These are phyloP conservation scores for Patella pellucida DNA, from an alignment of 2,888 invertebrate genomes.

Conservation along the genomic window DNA sequence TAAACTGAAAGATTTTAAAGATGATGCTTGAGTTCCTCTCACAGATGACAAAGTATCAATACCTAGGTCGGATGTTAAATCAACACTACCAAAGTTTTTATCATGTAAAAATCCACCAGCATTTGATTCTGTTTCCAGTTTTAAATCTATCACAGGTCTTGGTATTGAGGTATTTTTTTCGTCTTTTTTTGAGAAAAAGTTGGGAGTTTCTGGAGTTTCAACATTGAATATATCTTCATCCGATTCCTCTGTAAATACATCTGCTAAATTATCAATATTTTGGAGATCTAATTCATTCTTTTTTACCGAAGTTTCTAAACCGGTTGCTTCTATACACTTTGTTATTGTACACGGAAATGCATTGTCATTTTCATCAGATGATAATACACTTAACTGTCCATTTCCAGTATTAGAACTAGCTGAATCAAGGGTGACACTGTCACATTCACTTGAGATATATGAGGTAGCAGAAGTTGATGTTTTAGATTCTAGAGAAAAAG, in stretches of 20 bases:
- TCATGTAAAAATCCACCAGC: background rate
- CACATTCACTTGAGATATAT: background rate
- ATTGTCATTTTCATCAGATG: background rate
- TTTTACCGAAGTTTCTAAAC: background rate
- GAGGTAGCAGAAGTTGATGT: background rate
- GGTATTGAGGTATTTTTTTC: background rate
- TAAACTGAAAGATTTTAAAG: background rate
- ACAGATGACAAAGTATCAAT: background rate
- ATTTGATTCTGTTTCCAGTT: background rate
- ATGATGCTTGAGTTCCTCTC: background rate
- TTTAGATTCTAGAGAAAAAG: background rate
- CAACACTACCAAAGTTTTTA: background rate
- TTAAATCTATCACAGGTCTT: background rate
- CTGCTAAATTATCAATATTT: background rate
- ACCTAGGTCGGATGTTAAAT: too few species aligned
- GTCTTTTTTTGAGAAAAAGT: background rate
- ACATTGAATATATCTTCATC: background rate
- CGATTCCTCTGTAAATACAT: background rate
- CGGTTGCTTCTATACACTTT: background rate
- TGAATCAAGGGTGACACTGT: background rate
- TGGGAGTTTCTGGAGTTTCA: conserved; percentile 11
- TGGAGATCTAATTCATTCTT: background rate
- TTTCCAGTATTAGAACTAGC: background rate
- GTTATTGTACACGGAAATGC: background rate
- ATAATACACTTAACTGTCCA: background rate